Base-by-base conservation (phyloP, 1,140 invertebrate genomes). In the Ceratosolen fusciceps region DNA sequence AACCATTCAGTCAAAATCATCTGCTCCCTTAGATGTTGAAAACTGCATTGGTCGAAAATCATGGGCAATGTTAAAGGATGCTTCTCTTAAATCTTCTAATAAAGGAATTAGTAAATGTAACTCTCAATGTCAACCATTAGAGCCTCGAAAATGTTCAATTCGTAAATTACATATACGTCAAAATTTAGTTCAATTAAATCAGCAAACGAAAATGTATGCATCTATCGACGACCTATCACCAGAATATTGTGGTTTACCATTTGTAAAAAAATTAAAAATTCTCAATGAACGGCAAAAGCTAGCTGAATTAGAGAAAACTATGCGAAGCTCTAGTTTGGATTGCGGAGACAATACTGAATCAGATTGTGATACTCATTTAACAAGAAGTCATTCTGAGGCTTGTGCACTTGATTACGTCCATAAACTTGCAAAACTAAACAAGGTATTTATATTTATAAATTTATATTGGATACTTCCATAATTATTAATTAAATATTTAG, bases 151-250 rank as follows among this genome's bases (percentile, higher is more conserved):
- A 0, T 43, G 87, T 3, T 85, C 87, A 0, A 34, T 72, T 0
- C 83, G 67, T 10, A 87, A 83, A 43, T n/a, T 83, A 0, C 88
- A 86, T 26, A 67, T 84, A 7, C 86, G 85, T 52, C 85, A 87
- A 65, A 87, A 85, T 24, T 84, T 84, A 68, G 86, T 81, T 47
- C 88, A 86, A 62, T 81, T 88, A 60, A 85, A 80, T 83, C 91
- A 85, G 84, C 91, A 85, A 84, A 92, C 91, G 0, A 95, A 94
- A 87, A 93, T 92, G 86, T 96, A 96, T 85, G 91, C 92, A 67
- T 96, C 95, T 14, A 94, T 96, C 7, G 95, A 96, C 84, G 96
- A 97, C 86, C 87, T 97, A 19, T 96, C 95, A n/a, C 96, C 96
- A 0, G 96, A 97, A 85, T 96, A 96, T 82, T 94, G 94, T 39